Evolutionary conservation across 2,113 vertebrate genomes (phyloP).

Genomic region (Mobula hypostoma): DNA sequence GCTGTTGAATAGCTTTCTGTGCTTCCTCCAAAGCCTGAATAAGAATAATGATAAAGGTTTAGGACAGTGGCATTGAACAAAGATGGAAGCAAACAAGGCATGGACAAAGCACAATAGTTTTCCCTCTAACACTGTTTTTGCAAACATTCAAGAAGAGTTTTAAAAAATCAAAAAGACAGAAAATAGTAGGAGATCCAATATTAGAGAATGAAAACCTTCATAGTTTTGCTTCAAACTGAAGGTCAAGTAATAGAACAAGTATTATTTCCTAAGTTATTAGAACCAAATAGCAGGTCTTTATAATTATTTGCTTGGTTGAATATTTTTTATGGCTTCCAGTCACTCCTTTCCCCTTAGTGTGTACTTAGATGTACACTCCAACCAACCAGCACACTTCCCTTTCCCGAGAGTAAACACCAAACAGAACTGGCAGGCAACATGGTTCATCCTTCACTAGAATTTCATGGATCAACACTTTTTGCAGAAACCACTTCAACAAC

Average conservation of each 20-base stretch:
- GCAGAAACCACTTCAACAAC: neutral
- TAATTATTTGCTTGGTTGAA: neutral
- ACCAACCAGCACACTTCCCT: neutral
- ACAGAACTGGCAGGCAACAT: neutral
- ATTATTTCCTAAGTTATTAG: neutral
- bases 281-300: neutral
- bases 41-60: slow-evolving; percentile 41
- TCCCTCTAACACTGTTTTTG: neutral
- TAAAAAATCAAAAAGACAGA: neutral
- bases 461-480: neutral
- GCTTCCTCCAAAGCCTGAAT: slow-evolving; percentile 89
- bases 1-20: slow-evolving; percentile 92
- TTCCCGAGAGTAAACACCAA: neutral
- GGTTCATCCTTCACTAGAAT: neutral
- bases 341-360: neutral
- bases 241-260: neutral
- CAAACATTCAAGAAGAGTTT: neutral
- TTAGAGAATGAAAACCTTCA: neutral
- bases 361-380: neutral
- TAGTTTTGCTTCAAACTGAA: neutral
- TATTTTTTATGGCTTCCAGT: neutral
- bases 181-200: neutral
- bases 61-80: neutral
- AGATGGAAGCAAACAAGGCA: neutral
- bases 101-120: too few relatives aligned